Percentiles rank a stretch among this genome's conserved stretches.
phyloP scores from a whole-genome alignment of 2,888 invertebrate genomes.

The Brachyptera risi region DNA sequence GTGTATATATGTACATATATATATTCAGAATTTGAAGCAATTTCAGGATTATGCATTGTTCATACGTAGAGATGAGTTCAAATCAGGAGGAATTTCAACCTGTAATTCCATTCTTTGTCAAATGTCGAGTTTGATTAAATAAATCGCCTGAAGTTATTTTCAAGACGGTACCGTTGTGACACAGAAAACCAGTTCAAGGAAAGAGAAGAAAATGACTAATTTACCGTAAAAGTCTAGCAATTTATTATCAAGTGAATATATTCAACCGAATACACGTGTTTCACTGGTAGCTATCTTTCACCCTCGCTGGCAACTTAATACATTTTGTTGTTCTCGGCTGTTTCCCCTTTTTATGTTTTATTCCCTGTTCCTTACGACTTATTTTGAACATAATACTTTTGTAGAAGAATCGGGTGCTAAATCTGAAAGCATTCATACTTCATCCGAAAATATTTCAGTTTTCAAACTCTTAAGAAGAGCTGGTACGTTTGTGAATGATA shows the following conservation, averaged over 20 bases:
- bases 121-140: no score
- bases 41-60: no score
- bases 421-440: constrained; percentile 23
- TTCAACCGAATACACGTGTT: not conserved
- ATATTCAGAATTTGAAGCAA: no score
- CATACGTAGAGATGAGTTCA: no score
- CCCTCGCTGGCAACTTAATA: not conserved
- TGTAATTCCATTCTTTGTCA: no score
- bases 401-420: constrained; percentile 8
- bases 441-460: constrained; percentile 8
- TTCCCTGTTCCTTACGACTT: constrained; percentile 7
- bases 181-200: not conserved
- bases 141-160: not conserved
- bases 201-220: not conserved
- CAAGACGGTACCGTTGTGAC: not conserved
- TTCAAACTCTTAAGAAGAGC: constrained; percentile 14
- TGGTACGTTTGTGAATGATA: no score
- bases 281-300: not conserved
- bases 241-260: not conserved
- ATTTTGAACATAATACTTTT: constrained; percentile 16
- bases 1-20: no score
- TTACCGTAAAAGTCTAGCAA: not conserved
- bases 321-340: not conserved
- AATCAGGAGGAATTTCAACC: no score
- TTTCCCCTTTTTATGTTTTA: not conserved